Base-by-base conservation (phyloP, 1,140 invertebrate species). In the Macrobrachium nipponense region DNA sequence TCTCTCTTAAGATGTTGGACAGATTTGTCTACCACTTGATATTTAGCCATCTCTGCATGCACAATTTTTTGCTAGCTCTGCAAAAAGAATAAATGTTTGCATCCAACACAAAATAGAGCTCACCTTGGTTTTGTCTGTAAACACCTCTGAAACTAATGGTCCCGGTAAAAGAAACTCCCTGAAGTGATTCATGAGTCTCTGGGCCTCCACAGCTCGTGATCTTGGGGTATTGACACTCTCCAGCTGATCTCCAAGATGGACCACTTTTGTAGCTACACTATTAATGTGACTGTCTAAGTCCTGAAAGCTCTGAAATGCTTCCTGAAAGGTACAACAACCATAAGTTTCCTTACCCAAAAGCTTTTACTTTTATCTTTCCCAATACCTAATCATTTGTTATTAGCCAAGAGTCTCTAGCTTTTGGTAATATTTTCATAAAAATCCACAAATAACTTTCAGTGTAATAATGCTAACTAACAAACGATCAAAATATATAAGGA, bases 241-340 rank as follows among this genome's bases (percentile, higher is more conserved):
- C 51, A 99, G 92, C 90, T 99, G 98, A 91, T 99, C 98, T 0
- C 98, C 98, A 18, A 99, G 93, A 93, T 99, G 98, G 76, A 99
- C 94, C 20, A 99, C 98, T 92, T 99, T 98, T 0, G 97, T 98
- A 0, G 98, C 98, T 72, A 99, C 98, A 89, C 95, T 95, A 90
- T 98, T 99, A 89, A 99, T 99, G 90, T 98, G 95, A 90, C 97
- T 96, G 92, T 99, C 98, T 43, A 99, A 91, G 88, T 97, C 95
- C 92, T 98, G 96, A 91, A 98, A 98, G 89, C 96, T 95, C 87
- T 95, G 94, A 80, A 97, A 96, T 77, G 96, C 95, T 89, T 94
- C 93, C 94, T 96, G 91, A 61, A 93, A 92, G 86, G 80, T 82
- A 90, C 87, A 36, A 18, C 11, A 68, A 68, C 11, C 11, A 68